Evolutionary conservation across 1,140 invertebrate species (phyloP), one percentile per base, ranked within the genome.

Genomic region (Ylistrum balloti): DNA sequence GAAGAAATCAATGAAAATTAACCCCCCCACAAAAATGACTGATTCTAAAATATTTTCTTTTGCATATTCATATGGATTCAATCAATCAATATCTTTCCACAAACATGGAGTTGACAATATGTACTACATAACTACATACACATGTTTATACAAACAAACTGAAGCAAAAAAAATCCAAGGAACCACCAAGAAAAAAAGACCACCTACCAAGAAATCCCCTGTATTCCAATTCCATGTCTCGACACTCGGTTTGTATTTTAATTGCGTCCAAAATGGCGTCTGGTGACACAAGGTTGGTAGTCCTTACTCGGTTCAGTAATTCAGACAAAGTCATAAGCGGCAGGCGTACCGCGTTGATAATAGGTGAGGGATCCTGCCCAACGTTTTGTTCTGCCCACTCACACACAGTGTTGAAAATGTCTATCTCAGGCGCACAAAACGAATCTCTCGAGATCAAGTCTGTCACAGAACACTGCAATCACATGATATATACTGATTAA

Each of bases 201-300:
- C 28, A 98, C 98, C 38, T 98, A 97, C 96, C 93, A 45, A 96
- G 92, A 93, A 96, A 96, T n/a, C 97, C 97, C 90, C 97, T 97
- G 96, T 99, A 99, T 86, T 97, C 97, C 28, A 99, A 96, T 91
- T 98, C 97, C 45, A 97, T 98, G 95, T 97, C 97, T 93, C 97
- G 97, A 86, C 97, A 97, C 94, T 98, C 97, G 38, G 97, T 98
- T 93, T 98, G 94, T 11, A 98, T 97, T 93, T 98, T 97, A 92
- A 99, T 99, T 33, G 99, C 99, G 97, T 99, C 99, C 20, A 99
- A 97, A 90, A 99, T 97, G 94, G 97, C 97, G 96, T 99, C 98
- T 0, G 99, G 97, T 38, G 98, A 97, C 41, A 99, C 97, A 20
- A 99, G 97, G 48, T 97, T 97, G 34, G 98, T 98, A 5, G 98